These are phyloP conservation scores for Philaenus spumarius DNA, from an alignment of 1,140 invertebrate genomes.

Conservation along the genomic window DNA sequence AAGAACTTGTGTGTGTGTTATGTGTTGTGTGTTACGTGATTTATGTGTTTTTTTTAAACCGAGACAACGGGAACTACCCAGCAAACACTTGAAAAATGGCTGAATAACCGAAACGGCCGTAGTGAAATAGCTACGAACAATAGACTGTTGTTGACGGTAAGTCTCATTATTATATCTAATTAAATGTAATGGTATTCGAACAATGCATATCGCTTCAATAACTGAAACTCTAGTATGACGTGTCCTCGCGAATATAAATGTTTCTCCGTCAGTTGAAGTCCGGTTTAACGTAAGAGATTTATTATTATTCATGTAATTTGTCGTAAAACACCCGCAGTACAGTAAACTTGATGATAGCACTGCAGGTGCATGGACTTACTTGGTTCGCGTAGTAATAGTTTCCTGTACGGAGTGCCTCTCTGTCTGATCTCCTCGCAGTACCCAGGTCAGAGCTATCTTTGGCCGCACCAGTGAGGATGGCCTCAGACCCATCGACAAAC, in stretches of 20 bases:
- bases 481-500: conserved; percentile 46
- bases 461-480: conserved; percentile 49
- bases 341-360: not conserved
- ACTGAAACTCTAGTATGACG: too few relatives aligned
- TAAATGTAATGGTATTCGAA: too few relatives aligned
- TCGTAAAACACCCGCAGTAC: not conserved
- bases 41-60: too few relatives aligned
- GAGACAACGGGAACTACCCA: too few relatives aligned
- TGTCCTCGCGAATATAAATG: not conserved
- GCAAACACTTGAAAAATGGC: too few relatives aligned
- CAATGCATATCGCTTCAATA: too few relatives aligned
- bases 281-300: not conserved
- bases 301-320: not conserved
- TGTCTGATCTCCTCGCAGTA: conserved; percentile 44
- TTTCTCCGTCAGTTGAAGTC: not conserved
- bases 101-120: too few relatives aligned
- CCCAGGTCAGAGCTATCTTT: conserved; percentile 62
- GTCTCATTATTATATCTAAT: too few relatives aligned
- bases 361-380: not conserved
- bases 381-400: not conserved
- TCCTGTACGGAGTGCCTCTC: conserved; percentile 26
- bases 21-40: too few relatives aligned
- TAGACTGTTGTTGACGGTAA: too few relatives aligned
- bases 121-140: too few relatives aligned
- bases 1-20: too few relatives aligned